These are phyloP conservation scores for sheep (Ovis aries) DNA, from an alignment of 2,113 vertebrate genomes.

Conservation along the genomic window DNA sequence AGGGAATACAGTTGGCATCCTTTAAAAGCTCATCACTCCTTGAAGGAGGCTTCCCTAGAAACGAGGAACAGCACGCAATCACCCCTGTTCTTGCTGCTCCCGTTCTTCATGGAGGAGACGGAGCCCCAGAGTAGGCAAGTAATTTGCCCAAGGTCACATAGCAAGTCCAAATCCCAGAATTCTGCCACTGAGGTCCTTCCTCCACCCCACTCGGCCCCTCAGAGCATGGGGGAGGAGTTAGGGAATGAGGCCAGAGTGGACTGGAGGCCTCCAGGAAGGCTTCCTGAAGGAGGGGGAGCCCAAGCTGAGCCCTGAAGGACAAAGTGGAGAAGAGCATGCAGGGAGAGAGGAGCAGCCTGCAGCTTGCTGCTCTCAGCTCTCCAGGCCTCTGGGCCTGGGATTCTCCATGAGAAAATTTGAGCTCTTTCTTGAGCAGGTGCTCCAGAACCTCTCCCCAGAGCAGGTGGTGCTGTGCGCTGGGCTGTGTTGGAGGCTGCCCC, in stretches of 20 bases:
- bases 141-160: neutral
- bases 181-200: neutral
- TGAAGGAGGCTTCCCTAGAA: neutral
- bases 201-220: accelerated
- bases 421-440: neutral
- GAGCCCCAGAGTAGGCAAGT: neutral
- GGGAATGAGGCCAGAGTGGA: neutral
- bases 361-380: no score
- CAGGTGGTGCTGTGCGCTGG: neutral
- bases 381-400: neutral
- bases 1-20: neutral
- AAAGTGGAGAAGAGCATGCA: neutral
- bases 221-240: neutral
- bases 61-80: neutral
- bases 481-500: neutral
- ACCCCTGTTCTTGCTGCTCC: neutral
- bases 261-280: neutral
- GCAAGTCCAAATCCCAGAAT: neutral
- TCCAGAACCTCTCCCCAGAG: neutral
- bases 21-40: neutral
- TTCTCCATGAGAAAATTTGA: neutral
- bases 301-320: neutral
- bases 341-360: neutral
- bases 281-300: neutral
- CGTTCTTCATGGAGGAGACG: neutral